phyloP scores from a whole-genome alignment of 2,113 vertebrate species.

The Amia ocellicauda region DNA sequence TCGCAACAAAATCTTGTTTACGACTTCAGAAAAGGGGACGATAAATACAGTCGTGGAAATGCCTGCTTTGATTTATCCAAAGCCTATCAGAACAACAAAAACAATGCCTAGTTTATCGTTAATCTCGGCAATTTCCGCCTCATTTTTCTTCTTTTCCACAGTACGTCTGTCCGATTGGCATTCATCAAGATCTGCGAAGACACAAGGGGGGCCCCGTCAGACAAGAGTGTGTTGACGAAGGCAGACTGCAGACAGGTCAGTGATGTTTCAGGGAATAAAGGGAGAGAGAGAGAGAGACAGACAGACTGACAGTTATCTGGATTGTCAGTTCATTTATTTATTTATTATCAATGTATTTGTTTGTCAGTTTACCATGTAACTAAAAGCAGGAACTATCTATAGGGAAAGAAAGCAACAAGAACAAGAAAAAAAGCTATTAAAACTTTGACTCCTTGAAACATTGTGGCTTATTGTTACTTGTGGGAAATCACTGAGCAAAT shows the following conservation, averaged over 20 bases:
- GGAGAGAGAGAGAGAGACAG: conserved; percentile 4
- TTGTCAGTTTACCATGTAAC: not conserved
- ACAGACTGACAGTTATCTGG: no score
- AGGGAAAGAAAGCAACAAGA: no score
- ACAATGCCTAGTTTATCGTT: no score
- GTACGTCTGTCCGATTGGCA: no score
- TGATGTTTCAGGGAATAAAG: not conserved
- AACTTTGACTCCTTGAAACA: conserved; percentile 7
- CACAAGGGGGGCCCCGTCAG: not conserved
- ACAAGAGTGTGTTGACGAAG: not conserved
- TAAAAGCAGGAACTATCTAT: no score
- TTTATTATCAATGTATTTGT: conserved; percentile 2
- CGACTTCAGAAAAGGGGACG: not conserved
- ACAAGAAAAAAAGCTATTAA: conserved; percentile 17
- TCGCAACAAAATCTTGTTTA: not conserved
- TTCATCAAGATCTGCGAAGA: no score
- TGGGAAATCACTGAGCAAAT: conserved; percentile 15
- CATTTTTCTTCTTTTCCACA: no score
- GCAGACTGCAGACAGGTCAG: not conserved
- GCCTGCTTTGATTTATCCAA: not conserved
- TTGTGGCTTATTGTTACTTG: conserved; percentile 11
- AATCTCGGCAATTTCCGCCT: no score
- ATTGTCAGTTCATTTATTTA: conserved; percentile 27
- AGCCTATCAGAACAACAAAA: no score
- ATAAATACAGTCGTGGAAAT: not conserved